These are phyloP conservation scores for Takifugu bimaculatus DNA, from an alignment of 2,113 vertebrate genomes.

Conservation along the genomic window DNA sequence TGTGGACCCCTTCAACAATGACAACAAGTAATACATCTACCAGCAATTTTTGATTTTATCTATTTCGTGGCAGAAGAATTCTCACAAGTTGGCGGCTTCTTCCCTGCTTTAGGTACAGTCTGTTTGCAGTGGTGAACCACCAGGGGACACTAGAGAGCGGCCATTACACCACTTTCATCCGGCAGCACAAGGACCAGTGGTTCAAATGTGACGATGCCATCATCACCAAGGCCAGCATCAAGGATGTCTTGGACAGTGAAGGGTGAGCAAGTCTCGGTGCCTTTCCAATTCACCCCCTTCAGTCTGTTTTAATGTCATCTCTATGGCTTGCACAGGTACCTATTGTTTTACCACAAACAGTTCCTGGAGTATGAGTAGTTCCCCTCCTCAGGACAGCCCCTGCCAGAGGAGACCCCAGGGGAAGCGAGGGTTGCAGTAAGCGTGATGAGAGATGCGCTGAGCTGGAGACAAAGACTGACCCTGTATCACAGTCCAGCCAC, in stretches of 20 bases:
- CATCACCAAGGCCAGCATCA: constrained; percentile 99
- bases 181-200: constrained; percentile 99
- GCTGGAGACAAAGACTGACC: constrained; percentile 74
- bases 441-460: constrained; percentile 52
- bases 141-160: constrained; percentile 98
- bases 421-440: background rate
- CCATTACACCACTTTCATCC: constrained; percentile 98
- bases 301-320: background rate
- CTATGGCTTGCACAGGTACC: constrained; percentile 71
- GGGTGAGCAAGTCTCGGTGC: constrained; percentile 74
- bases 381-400: constrained; percentile 6
- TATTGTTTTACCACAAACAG: constrained; percentile 96
- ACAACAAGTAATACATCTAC: constrained; percentile 88
- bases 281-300: no score
- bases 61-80: background rate
- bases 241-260: constrained; percentile 96
- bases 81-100: no score
- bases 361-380: constrained; percentile 93
- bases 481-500: constrained; percentile 38
- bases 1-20: constrained; percentile 89
- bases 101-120: constrained; percentile 82
- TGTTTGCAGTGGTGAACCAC: constrained; percentile 98
- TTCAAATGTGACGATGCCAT: constrained; percentile 99
- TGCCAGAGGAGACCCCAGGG: constrained; percentile 13
- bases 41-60: background rate